Evolutionary conservation across 2,797 vertebrate genomes (phyloP), one percentile per base, ranked within the genome.

Genomic region (Squalus acanthias): DNA sequence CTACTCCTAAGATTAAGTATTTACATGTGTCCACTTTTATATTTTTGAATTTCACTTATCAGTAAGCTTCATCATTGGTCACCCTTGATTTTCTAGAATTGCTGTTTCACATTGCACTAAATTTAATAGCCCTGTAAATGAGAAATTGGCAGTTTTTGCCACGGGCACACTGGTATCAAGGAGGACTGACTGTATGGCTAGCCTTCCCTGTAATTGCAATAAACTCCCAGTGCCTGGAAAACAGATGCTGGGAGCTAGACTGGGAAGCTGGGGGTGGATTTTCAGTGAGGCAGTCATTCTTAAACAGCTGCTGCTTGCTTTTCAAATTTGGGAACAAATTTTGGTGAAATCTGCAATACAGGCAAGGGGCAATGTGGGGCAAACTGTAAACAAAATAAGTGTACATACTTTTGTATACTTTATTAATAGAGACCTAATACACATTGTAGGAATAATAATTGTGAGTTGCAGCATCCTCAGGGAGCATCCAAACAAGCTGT

Each of bases 21-120:
- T 85, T 85, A 85, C 33, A 33, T 24, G 17, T 89, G 53, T 24
- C 24, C 53, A 57, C 26, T 53, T 89, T 89, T 33, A 15, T 33
- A 60, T 60, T 89, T 89, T 60, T 89, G 87, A 57, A 89, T 89
- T 89, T 89, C 87, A 89, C 29, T 60, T 89, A 89, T 89, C 26
- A 57, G 26, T 33, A 60, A 13, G 17, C 29, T 33, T 60, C 10
- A 89, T 60, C 26, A 89, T 33, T 29, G 9, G 26, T 60, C 53
- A 89, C 53, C 57, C 29, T 60, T 15, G 26, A 89, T 89, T 33
- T 60, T 89, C 57, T 89, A 89, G 53, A 89, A 89, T 57, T 89
- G 26, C 87, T 60, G 53, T 57, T 89, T 89, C 24, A 60, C 29
- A 57, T 29, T 60, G 87, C 87, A 60, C 24, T 60, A 60, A 89